These are phyloP conservation scores for Parasteatoda tepidariorum DNA, from an alignment of 1,140 invertebrate species.

Conservation along the genomic window DNA sequence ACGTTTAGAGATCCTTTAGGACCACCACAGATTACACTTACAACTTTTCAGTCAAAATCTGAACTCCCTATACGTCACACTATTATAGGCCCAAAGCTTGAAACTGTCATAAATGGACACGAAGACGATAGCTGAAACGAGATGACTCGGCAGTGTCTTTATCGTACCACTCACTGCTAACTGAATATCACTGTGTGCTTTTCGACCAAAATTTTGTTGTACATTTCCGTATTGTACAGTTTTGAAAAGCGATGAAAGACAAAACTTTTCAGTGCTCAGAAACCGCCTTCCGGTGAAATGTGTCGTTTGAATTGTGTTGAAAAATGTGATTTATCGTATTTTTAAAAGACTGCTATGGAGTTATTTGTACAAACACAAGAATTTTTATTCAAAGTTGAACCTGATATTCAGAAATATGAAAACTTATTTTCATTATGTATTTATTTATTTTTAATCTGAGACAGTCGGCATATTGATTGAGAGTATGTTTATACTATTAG, in stretches of 20 bases:
- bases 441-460: too few species aligned
- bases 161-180: neutral
- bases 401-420: too few species aligned
- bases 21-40: constrained; percentile 47
- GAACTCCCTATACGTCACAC: constrained; percentile 52
- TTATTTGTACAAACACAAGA: too few species aligned
- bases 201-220: constrained; percentile 19
- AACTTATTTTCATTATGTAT: too few species aligned
- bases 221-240: neutral
- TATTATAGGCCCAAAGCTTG: constrained; percentile 52
- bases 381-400: too few species aligned
- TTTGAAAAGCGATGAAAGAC: neutral
- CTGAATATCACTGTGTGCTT: constrained; percentile 42
- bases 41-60: constrained; percentile 54
- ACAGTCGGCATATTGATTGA: too few species aligned
- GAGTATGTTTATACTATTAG: too few species aligned
- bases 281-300: neutral
- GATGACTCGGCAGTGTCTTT: constrained; percentile 10
- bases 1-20: neutral
- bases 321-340: neutral
- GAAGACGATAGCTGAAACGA: constrained; percentile 54
- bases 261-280: constrained; percentile 34
- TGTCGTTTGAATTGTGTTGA: neutral
- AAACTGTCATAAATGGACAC: constrained; percentile 55
- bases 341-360: neutral